Conservation (phyloP, 2,113 vertebrate genomes). For the Cynoglossus semilaevis region DNA sequence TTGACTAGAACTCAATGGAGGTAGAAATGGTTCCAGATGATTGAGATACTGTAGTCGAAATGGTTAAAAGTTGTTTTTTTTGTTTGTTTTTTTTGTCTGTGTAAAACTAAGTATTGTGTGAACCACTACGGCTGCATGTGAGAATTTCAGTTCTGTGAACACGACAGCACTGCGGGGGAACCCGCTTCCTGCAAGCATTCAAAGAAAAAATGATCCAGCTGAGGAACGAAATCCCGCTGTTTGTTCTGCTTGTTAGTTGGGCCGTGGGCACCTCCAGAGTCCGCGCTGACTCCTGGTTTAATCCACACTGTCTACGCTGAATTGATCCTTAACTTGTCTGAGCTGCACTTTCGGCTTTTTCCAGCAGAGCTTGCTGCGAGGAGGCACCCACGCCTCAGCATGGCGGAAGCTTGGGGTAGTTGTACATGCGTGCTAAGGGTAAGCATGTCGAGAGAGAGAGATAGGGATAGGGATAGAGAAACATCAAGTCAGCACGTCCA, state of each 20-base stretch:
- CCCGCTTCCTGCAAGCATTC: conserved; percentile 10
- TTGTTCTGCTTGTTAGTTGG: conserved; percentile 50
- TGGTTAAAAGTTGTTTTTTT: no score
- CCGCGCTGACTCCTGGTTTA: conserved; percentile 41
- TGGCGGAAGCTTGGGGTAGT: conserved; percentile 5
- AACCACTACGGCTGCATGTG: background rate
- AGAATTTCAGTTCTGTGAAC: conserved; percentile 3
- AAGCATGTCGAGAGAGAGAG: no score
- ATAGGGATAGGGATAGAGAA: background rate
- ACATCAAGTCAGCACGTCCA: background rate
- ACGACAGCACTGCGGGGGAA: background rate
- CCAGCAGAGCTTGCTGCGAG: conserved; percentile 11
- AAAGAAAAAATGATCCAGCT: conserved; percentile 3
- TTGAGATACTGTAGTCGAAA: no score
- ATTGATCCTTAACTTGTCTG: conserved; percentile 14
- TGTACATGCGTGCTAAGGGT: conserved; percentile 6
- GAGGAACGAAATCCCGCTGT: conserved; percentile 30
- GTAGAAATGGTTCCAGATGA: no score
- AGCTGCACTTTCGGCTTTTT: conserved; percentile 24
- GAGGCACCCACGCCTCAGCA: conserved; percentile 8
- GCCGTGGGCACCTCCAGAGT: conserved; percentile 29
- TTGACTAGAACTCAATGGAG: no score
- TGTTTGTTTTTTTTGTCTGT: no score
- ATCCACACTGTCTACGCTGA: conserved; percentile 21
- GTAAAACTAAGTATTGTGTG: no score